Evolutionary conservation across 2,888 invertebrate species (phyloP).

Genomic region (Lottia gigantea): DNA sequence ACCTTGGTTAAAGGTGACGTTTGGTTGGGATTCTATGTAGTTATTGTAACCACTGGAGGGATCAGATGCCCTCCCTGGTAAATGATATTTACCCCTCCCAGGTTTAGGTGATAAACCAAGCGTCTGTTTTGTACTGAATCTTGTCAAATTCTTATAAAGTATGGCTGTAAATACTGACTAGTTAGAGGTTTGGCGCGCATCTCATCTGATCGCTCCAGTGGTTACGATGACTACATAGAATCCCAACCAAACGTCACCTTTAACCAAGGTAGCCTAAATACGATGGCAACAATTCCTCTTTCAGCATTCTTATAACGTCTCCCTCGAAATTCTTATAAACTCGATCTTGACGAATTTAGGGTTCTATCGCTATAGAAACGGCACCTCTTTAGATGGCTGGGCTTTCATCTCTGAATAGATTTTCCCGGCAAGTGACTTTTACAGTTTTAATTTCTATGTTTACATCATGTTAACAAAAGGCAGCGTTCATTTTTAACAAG

Average conservation of each 20-base stretch:
- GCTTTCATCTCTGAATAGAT: too few species aligned
- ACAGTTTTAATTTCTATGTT: too few species aligned
- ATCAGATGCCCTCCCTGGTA: slow-evolving; percentile 24
- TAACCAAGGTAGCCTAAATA: slow-evolving; percentile 19
- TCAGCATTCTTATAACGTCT: too few species aligned
- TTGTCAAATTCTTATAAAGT: not conserved
- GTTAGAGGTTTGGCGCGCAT: not conserved
- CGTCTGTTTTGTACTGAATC: not conserved
- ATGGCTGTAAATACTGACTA: slow-evolving; percentile 5
- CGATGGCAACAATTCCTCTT: too few species aligned
- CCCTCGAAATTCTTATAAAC: too few species aligned
- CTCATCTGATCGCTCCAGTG: slow-evolving; percentile 26
- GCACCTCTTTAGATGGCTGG: too few species aligned
- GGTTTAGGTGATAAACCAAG: not conserved
- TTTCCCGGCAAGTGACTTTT: too few species aligned
- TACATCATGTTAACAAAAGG: too few species aligned
- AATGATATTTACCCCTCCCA: too few species aligned
- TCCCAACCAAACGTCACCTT: slow-evolving; percentile 29
- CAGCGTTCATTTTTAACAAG: too few species aligned
- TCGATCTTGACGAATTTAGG: too few species aligned
- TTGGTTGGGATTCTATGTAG: slow-evolving; percentile 31
- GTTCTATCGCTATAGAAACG: too few species aligned
- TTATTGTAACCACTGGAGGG: slow-evolving; percentile 23
- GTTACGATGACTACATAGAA: slow-evolving; percentile 28
- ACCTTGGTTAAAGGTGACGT: slow-evolving; percentile 25